Percentiles rank a stretch among this genome's conserved stretches.
phyloP scores from a whole-genome alignment of 2,888 invertebrate species.

The Trachelus stipa region DNA sequence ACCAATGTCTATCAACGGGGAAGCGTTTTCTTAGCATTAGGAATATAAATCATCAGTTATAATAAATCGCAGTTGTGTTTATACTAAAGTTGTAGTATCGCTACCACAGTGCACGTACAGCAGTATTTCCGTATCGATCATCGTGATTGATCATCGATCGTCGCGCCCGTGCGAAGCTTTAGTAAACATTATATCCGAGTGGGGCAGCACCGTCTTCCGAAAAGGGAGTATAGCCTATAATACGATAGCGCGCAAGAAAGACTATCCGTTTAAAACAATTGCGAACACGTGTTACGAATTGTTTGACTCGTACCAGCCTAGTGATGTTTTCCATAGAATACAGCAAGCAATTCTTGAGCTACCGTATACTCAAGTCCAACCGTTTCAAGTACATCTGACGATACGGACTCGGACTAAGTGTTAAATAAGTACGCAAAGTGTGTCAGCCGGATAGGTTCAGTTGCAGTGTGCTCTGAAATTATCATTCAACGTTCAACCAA shows the following conservation, averaged over 20 bases:
- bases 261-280: background rate
- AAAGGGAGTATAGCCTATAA: background rate
- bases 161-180: background rate
- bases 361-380: conserved; percentile 66
- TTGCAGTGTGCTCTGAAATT: conserved; percentile 38
- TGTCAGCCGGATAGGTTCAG: conserved; percentile 35
- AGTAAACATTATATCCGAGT: background rate
- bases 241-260: background rate
- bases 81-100: background rate
- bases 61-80: background rate
- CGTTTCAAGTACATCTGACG: conserved; percentile 67
- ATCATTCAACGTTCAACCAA: background rate
- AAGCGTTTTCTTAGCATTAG: conserved; percentile 23
- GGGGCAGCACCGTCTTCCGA: background rate
- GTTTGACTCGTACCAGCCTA: conserved; percentile 45
- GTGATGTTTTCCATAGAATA: conserved; percentile 66
- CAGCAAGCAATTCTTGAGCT: conserved; percentile 66
- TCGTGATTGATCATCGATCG: background rate
- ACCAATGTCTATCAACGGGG: conserved; percentile 21
- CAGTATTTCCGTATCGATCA: background rate
- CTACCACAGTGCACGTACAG: background rate
- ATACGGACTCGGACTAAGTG: conserved; percentile 66
- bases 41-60: background rate
- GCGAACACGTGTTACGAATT: conserved; percentile 34
- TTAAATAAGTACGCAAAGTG: conserved; percentile 27